Evolutionary conservation across 2,888 invertebrate species (phyloP).

Genomic region (Junonia oenone): DNA sequence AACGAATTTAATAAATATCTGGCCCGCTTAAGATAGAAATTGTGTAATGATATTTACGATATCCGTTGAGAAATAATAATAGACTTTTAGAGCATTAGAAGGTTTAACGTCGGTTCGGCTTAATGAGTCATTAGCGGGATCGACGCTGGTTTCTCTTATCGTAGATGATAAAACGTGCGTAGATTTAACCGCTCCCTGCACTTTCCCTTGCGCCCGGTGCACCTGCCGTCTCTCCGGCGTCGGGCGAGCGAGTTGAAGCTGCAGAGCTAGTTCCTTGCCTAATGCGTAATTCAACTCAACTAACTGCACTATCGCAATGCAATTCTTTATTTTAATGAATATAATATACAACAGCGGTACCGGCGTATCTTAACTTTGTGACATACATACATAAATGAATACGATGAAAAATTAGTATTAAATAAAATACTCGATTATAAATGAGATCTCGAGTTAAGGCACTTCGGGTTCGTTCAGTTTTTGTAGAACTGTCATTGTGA

Average conservation of each 20-base stretch:
- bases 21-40: background rate
- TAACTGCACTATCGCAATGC: constrained; percentile 36
- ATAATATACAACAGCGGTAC: background rate
- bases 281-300: constrained; percentile 50
- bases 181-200: constrained; percentile 65
- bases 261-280: constrained; percentile 47
- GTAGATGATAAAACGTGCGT: constrained; percentile 72
- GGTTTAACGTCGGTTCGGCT: constrained; percentile 35
- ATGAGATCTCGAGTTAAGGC: background rate
- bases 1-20: constrained; percentile 1
- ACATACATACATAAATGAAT: background rate
- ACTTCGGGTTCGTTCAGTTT: background rate
- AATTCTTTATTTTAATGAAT: constrained; percentile 29
- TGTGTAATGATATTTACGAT: constrained; percentile 27
- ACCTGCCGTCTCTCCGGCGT: constrained; percentile 33
- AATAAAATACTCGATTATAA: background rate
- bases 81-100: constrained; percentile 20
- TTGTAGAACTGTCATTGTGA: background rate
- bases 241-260: constrained; percentile 54
- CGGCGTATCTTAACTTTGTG: background rate
- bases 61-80: constrained; percentile 33
- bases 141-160: constrained; percentile 72
- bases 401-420: background rate
- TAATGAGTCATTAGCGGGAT: constrained; percentile 56
- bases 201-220: constrained; percentile 58